These are phyloP conservation scores for Ophonus ardosiacus DNA, from an alignment of 2,888 invertebrate species.

Conservation along the genomic window DNA sequence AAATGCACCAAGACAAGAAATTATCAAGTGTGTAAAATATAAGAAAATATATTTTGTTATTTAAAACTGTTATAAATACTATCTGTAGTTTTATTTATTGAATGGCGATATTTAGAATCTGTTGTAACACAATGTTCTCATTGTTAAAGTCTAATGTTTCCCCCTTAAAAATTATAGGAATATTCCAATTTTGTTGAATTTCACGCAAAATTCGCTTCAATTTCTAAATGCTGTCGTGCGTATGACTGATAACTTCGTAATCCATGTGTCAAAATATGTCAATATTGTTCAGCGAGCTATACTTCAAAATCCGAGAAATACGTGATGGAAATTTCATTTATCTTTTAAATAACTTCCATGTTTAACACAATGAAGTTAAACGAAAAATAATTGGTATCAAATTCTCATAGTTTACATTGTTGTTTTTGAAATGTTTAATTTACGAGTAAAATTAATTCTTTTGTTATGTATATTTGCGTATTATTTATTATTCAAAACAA, in stretches of 20 bases:
- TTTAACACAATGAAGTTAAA: not conserved
- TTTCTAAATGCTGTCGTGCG: slow-evolving; percentile 17
- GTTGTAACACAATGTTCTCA: too few relatives aligned
- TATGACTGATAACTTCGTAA: slow-evolving; percentile 31
- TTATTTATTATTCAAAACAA: not conserved
- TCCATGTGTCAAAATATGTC: slow-evolving; percentile 28
- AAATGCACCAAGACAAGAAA: too few relatives aligned
- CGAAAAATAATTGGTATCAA: not conserved
- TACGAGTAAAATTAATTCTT: not conserved
- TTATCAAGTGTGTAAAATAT: too few relatives aligned
- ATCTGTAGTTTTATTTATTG: too few relatives aligned
- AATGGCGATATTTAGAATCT: too few relatives aligned
- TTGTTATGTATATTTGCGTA: not conserved
- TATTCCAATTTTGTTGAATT: not conserved
- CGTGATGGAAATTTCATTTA: slow-evolving; percentile 2
- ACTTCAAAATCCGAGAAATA: slow-evolving; percentile 13
- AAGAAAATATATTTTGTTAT: too few relatives aligned
- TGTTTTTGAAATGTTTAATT: not conserved
- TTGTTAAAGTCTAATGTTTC: not conserved
- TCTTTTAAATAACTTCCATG: not conserved
- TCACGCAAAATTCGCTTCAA: not conserved
- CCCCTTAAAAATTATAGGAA: not conserved
- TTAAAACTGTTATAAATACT: too few relatives aligned
- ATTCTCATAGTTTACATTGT: not conserved
- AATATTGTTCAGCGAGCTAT: not conserved